Conservation (phyloP, 2,888 invertebrate genomes). For the Germaria angustata region DNA sequence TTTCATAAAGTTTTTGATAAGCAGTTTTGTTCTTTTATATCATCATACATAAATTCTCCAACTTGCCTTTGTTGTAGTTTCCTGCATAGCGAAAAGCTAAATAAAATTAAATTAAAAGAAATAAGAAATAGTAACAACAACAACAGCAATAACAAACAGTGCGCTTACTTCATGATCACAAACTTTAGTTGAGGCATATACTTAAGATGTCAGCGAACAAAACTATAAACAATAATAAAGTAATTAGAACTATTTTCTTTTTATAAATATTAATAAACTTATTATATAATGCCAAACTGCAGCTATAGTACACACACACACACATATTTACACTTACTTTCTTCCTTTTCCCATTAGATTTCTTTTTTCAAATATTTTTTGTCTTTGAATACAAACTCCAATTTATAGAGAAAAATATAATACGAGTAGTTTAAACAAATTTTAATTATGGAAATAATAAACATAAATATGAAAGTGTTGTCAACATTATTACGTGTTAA, state of each 20-base stretch:
- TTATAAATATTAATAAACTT: constrained; percentile 2
- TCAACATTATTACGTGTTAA: too few species aligned
- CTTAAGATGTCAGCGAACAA: constrained; percentile 45
- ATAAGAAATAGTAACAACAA: background rate
- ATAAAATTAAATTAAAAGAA: constrained; percentile 4
- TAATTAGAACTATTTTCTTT: constrained; percentile 35
- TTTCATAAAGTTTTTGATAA: constrained; percentile 34
- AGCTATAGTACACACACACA: background rate
- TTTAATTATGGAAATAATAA: too few species aligned
- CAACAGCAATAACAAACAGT: background rate
- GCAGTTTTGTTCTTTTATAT: constrained; percentile 20
- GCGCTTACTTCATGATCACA: constrained; percentile 2
- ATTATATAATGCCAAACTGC: background rate
- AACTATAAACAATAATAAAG: constrained; percentile 32
- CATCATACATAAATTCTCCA: background rate
- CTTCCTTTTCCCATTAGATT: too few species aligned
- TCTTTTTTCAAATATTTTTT: too few species aligned
- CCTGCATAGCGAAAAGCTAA: background rate
- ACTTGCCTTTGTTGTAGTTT: constrained; percentile 10
- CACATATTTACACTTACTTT: background rate
- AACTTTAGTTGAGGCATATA: background rate
- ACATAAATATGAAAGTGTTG: too few species aligned
- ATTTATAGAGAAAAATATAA: too few species aligned
- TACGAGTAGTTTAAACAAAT: too few species aligned
- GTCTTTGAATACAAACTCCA: too few species aligned